Evolutionary conservation across 2,888 invertebrate species (phyloP).

Genomic region (Argyra leucocephala): DNA sequence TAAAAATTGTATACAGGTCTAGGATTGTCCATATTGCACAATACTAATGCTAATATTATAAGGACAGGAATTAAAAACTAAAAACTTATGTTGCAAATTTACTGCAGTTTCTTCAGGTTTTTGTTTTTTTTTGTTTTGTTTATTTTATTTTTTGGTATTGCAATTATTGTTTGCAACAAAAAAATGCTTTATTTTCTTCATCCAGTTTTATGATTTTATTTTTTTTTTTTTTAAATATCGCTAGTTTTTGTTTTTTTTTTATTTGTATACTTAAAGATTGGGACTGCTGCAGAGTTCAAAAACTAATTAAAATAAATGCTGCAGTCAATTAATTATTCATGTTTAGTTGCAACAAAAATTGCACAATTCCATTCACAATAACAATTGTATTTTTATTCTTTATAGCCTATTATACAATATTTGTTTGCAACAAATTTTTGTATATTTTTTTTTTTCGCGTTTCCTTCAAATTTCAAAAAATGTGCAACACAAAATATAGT

Average conservation of each 20-base stretch:
- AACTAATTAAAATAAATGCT: slow-evolving; percentile 43
- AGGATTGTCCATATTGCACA: no score
- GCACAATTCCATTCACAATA: neutral
- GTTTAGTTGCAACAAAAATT: slow-evolving; percentile 18
- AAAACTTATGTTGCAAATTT: slow-evolving; percentile 20
- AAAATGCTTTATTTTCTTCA: neutral
- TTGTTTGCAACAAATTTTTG: neutral
- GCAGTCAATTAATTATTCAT: slow-evolving; percentile 46
- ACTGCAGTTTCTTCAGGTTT: slow-evolving; percentile 21
- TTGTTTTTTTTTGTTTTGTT: neutral
- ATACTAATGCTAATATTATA: no score
- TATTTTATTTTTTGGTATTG: neutral
- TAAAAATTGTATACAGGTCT: no score
- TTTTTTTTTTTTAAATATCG: neutral
- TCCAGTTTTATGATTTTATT: neutral
- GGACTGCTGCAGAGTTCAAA: slow-evolving; percentile 18
- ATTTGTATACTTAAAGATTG: neutral
- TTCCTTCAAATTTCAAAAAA: neutral
- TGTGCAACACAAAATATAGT: neutral
- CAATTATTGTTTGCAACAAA: neutral
- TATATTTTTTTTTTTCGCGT: neutral
- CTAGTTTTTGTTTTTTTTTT: neutral
- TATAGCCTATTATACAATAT: slow-evolving; percentile 5
- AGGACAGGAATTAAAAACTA: no score
- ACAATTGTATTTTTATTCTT: slow-evolving; percentile 1